Percentiles rank a stretch among this genome's conserved stretches.
Conservation (phyloP, 2,888 invertebrate species). For the Sabatieria punctata region DNA sequence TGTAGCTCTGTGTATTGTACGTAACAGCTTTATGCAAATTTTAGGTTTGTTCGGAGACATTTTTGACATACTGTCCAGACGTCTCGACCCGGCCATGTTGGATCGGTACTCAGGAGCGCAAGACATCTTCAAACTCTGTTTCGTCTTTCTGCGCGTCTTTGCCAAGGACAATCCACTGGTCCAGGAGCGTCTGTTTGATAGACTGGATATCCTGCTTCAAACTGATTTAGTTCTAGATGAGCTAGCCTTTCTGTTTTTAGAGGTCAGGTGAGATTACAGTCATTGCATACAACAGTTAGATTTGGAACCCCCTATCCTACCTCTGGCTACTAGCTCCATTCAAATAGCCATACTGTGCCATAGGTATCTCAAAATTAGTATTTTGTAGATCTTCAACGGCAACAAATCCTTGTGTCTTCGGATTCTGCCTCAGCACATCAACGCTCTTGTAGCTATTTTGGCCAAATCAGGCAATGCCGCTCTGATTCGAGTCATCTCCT, state of each 20-base stretch:
- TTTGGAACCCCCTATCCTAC: no score
- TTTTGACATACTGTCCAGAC: conserved; percentile 29
- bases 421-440: conserved; percentile 28
- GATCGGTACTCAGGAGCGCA: background rate
- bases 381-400: conserved; percentile 30
- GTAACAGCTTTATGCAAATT: background rate
- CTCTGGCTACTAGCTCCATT: no score
- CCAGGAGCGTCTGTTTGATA: conserved; percentile 2
- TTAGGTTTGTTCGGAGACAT: conserved; percentile 15
- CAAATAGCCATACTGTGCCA: no score
- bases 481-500: background rate
- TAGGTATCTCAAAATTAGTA: no score
- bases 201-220: background rate
- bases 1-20: conserved; percentile 16
- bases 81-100: background rate
- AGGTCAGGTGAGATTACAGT: no score
- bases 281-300: no score
- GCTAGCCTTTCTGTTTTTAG: conserved; percentile 5
- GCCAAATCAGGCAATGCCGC: conserved; percentile 18
- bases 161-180: background rate
- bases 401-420: conserved; percentile 32
- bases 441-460: conserved; percentile 29
- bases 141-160: background rate
- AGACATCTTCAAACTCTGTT: background rate
- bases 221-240: background rate